Evolutionary conservation across 1,140 invertebrate genomes (phyloP), one percentile per base, ranked within the genome.

Genomic region (Neuroterus valhalla): DNA sequence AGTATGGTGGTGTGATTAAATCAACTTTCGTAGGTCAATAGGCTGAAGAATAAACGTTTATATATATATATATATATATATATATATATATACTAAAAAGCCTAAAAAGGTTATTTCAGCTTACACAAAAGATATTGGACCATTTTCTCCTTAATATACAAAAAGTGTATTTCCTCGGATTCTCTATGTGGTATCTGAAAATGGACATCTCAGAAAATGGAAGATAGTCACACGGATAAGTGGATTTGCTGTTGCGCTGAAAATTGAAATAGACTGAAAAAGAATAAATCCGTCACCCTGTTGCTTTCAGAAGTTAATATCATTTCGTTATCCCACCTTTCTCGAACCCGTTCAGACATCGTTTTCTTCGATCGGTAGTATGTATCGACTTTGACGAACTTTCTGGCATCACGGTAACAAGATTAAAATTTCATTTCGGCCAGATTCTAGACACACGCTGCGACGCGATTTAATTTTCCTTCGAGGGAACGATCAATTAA

Each of bases 251-350:
- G 19, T 46, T 66, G 2, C 8, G 46, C 11, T 52, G 68, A 19
- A 31, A 31, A 42, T 12, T 19, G 8, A 55, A 66, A 44, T 45
- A 77, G 26, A 78, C 11, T 48, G 3, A 45, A 44, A 62, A 42
- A 45, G n/a, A 15, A 3, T 14, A 68, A 31, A 15, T 43, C 38
- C 4, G n/a, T 66, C 12, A 66, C 50, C 62, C 62, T 62, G 52
- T 62, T 43, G 62, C 26, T 66, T 38, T 66, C 42, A 21, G 74
- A 44, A 67, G 75, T 71, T 76, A 67, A 69, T 46, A 74, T 74
- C 74, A 73, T 73, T 73, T 76, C 75, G 69, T 46, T 74, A 69
- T 68, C 68, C 62, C 26, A 43, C 19, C 43, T 44, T 73, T 26
- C 68, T 67, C 66, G 11, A 5, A 17, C 10, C 66, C 62, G 44